phyloP scores from a whole-genome alignment of 2,797 vertebrate species.

The Periparus ater region DNA sequence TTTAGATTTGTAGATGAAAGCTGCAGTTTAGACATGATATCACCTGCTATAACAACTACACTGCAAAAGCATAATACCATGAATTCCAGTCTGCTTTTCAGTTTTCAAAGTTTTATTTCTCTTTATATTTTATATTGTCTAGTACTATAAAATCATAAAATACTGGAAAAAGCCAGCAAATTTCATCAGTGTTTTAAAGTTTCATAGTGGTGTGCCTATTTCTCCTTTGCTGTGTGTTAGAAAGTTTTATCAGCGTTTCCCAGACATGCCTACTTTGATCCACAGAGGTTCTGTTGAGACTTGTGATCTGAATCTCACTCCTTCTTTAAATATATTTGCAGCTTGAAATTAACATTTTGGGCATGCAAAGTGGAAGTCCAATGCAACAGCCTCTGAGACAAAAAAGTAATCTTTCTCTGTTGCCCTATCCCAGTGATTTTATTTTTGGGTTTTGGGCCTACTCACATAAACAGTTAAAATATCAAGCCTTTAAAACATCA shows the following conservation, averaged over 20 bases:
- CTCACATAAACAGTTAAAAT: background rate
- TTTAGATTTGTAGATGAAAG: constrained; percentile 60
- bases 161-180: constrained; percentile 75
- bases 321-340: constrained; percentile 4
- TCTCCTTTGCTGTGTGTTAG: constrained; percentile 84
- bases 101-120: constrained; percentile 74
- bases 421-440: background rate
- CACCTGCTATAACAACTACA: constrained; percentile 73
- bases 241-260: constrained; percentile 84
- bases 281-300: constrained; percentile 63
- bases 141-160: constrained; percentile 71
- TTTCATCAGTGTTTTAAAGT: constrained; percentile 84
- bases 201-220: constrained; percentile 84
- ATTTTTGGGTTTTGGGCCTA: background rate
- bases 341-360: background rate
- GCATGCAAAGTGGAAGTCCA: background rate
- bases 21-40: constrained; percentile 64
- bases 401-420: background rate
- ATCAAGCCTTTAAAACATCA: background rate
- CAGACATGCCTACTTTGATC: constrained; percentile 74
- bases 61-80: constrained; percentile 72
- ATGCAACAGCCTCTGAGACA: background rate
- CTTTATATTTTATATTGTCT: constrained; percentile 75
- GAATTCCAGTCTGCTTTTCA: constrained; percentile 74
- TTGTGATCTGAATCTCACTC: background rate